Conservation (phyloP, 2,113 vertebrate species). For the Mohoua ochrocephala region DNA sequence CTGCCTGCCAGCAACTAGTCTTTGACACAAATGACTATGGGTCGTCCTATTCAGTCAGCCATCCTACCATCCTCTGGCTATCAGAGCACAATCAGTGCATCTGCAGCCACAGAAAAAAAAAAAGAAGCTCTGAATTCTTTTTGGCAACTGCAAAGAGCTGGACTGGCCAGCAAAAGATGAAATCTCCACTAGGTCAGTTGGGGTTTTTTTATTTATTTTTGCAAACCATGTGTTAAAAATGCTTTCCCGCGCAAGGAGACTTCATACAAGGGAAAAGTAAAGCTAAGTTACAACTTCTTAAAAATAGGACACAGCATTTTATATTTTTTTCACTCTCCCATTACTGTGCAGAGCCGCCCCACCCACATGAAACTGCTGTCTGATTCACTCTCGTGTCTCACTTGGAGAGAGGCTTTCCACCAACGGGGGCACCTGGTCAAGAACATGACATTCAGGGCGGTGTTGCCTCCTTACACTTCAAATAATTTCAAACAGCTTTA, state of each 20-base stretch:
- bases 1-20: not conserved
- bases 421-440: constrained; percentile 2
- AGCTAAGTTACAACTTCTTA: constrained; percentile 11
- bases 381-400: not conserved
- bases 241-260: not conserved
- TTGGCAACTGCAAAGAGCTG: not conserved
- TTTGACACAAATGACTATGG: not conserved
- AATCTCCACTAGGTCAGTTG: not conserved
- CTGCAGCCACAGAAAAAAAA: not conserved
- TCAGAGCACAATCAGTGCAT: not conserved
- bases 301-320: not conserved
- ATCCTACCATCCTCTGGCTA: not conserved
- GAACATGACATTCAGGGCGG: not conserved
- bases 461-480: not conserved
- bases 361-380: not conserved
- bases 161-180: not conserved
- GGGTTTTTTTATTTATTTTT: not conserved
- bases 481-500: not conserved
- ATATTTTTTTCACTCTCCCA: not conserved
- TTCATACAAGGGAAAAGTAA: not conserved
- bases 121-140: not conserved
- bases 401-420: constrained; percentile 3
- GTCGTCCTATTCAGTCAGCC: not conserved
- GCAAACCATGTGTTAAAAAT: not conserved
- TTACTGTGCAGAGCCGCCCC: not conserved